These are phyloP conservation scores for Irena cyanogastra DNA, from an alignment of 2,113 vertebrate species.

Conservation along the genomic window DNA sequence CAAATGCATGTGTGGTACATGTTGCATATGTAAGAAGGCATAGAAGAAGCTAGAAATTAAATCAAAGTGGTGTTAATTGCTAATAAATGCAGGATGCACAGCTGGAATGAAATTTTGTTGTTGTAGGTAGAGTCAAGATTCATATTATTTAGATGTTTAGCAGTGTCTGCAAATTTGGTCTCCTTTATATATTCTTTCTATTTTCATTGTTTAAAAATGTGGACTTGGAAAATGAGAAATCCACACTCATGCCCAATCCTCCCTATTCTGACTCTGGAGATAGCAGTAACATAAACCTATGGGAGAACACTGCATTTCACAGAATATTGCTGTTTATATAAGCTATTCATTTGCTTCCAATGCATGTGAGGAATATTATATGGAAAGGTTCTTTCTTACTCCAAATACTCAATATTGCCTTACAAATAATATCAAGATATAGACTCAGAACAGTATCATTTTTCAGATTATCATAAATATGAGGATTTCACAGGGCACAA, in stretches of 20 bases:
- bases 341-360: background rate
- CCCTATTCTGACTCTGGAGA: background rate
- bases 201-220: background rate
- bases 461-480: background rate
- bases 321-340: background rate
- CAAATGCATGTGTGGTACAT: background rate
- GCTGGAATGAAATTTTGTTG: background rate
- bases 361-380: background rate
- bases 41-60: conserved; percentile 32
- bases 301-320: background rate
- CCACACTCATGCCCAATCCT: background rate
- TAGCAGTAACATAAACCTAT: background rate
- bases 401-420: background rate
- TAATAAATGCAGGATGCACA: conserved; percentile 55
- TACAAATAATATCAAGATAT: background rate
- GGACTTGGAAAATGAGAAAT: background rate
- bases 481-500: background rate
- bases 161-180: background rate
- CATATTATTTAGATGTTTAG: background rate
- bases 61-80: conserved; percentile 54
- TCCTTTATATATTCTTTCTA: background rate
- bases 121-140: background rate
- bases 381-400: background rate
- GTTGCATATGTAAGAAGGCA: conserved; percentile 38
- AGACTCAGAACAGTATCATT: background rate